These are phyloP conservation scores for Latrodectus elegans DNA, from an alignment of 2,888 invertebrate genomes.

Conservation along the genomic window DNA sequence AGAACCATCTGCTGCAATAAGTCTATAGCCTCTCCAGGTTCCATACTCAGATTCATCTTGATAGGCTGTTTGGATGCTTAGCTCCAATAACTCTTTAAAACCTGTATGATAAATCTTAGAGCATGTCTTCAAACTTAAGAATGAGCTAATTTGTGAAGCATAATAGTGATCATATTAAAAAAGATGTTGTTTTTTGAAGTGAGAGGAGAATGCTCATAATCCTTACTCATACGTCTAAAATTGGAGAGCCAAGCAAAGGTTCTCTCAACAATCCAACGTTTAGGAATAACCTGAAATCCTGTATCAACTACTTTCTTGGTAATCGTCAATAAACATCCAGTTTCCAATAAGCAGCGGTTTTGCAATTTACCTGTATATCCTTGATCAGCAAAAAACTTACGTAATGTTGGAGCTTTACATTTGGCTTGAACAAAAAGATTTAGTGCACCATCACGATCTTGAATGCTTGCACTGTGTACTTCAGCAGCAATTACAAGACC, in stretches of 20 bases:
- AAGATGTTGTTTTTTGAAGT: no score
- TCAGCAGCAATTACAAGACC: conserved; percentile 7
- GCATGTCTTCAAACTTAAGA: no score
- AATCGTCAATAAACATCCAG: not conserved
- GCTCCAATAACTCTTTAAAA: no score
- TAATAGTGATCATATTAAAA: no score
- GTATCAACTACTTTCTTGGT: conserved; percentile 28
- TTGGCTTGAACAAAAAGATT: conserved; percentile 3
- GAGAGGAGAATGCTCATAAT: no score
- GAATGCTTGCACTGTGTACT: conserved; percentile 8
- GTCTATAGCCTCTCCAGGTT: no score
- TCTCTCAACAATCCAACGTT: conserved; percentile 29
- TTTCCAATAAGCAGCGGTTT: conserved; percentile 15
- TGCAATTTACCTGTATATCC: conserved; percentile 13
- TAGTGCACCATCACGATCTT: conserved; percentile 4
- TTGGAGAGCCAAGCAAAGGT: conserved; percentile 15
- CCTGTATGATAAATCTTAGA: no score
- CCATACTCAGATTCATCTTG: no score
- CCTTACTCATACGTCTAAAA: no score
- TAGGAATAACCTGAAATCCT: conserved; percentile 34
- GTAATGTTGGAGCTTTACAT: conserved; percentile 22
- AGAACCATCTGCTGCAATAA: no score
- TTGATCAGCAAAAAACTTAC: conserved; percentile 17
- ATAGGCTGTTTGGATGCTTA: no score
- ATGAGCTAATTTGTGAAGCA: no score